phyloP scores from a whole-genome alignment of 2,113 vertebrate species.

The Gallinago media region DNA sequence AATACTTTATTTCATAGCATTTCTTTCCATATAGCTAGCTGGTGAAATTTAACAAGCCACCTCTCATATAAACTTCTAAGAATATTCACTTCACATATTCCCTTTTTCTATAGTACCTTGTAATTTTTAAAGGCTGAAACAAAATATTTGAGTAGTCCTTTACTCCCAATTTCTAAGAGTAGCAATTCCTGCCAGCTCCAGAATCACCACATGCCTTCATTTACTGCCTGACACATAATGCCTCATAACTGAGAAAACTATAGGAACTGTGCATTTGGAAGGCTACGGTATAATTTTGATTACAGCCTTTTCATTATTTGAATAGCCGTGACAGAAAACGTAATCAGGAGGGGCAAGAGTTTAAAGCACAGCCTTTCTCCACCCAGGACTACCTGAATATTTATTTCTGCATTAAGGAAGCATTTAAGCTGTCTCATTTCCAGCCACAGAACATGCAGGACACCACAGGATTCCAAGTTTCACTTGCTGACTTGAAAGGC shows the following conservation, averaged over 20 bases:
- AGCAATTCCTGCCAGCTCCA: constrained; percentile 2
- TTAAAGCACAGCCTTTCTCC: background rate
- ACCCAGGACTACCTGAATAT: background rate
- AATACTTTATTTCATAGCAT: background rate
- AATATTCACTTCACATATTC: background rate
- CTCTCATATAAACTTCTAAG: background rate
- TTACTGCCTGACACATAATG: background rate
- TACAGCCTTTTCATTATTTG: constrained; percentile 16
- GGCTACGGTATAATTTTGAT: background rate
- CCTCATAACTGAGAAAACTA: background rate
- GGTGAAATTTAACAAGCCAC: constrained; percentile 19
- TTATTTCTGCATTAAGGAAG: background rate
- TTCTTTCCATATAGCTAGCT: background rate
- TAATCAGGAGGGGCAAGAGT: background rate
- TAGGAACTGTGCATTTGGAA: background rate
- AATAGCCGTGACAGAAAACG: background rate
- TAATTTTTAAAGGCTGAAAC: constrained; percentile 34
- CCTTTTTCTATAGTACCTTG: background rate
- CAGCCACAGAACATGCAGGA: background rate
- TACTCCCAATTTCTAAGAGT: background rate
- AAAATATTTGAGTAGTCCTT: constrained; percentile 24
- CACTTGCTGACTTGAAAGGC: background rate
- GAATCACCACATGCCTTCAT: background rate
- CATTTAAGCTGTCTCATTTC: background rate
- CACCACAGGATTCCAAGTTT: background rate